Base-by-base conservation (phyloP, 2,797 vertebrate genomes). In the Geotrypetes seraphini region DNA sequence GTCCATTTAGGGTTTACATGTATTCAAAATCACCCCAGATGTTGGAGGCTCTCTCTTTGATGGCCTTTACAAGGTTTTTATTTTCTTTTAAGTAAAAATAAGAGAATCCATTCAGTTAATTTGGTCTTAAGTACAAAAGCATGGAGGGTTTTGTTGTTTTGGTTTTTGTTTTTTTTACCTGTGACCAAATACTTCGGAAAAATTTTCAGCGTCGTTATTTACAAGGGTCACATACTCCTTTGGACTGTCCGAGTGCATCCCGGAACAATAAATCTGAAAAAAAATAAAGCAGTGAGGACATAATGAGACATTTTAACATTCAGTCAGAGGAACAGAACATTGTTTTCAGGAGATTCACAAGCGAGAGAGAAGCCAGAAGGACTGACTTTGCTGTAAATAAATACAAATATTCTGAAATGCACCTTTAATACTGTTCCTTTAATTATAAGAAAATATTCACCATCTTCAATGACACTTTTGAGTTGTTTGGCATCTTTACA, bases 151-250 rank as follows among this genome's bases (percentile, higher is more conserved):
- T n/a, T n/a, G n/a, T n/a, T n/a, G n/a, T n/a, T n/a, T n/a, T n/a
- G n/a, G n/a, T n/a, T n/a, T n/a, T n/a, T n/a, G n/a, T n/a, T n/a
- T n/a, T n/a, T 18, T 53, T 69, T 87, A 97, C 92, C 93, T 97
- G 79, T 91, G 91, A 50, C 86, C 91, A 42, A 92, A 99, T 25
- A 98, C 92, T 70, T 98, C 93, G 0, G 96, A 97, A 60, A 91
- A 97, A 67, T 99, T 99, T 65, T 99, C 91, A 10, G 66, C 75
- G 45, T 94, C 91, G 2, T 88, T 85, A 0, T 73, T 81, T 7
- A 73, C 66, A 63, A 99, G 82, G 10, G 90, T 91, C 60, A 97
- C 63, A 4, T 91, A 99, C 53, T 97, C 94, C 60, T 82, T 87
- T 3, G 92, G 96, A 57, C 48, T 75, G 39, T 85, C 84, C 3